Evolutionary conservation across 1,140 invertebrate species (phyloP).

Genomic region (Batillaria attramentaria): DNA sequence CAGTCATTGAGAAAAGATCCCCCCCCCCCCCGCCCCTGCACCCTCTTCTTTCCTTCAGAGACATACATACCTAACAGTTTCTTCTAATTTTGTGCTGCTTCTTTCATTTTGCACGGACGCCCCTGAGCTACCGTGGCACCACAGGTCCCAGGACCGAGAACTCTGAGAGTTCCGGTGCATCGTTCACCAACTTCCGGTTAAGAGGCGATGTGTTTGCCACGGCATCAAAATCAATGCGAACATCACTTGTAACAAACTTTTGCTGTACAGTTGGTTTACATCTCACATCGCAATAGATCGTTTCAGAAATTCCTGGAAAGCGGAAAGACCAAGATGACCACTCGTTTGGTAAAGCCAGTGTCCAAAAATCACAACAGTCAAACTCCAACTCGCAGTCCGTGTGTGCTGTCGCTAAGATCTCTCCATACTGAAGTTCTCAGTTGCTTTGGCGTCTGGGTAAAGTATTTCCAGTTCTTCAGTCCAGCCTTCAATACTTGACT

Average conservation of each 20-base stretch:
- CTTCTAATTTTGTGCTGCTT: not conserved
- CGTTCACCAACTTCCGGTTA: not conserved
- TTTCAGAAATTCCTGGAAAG: not conserved
- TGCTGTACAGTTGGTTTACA: not conserved
- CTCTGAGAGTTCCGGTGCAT: not conserved
- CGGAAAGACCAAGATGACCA: not conserved
- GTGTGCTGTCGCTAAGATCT: too few species aligned
- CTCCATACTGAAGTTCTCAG: too few species aligned
- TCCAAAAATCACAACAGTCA: not conserved
- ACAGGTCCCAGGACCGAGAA: not conserved
- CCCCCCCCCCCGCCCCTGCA: too few species aligned
- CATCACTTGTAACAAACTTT: not conserved
- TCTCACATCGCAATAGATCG: too few species aligned
- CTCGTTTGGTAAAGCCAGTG: not conserved
- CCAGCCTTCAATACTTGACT: too few species aligned
- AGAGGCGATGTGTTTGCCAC: not conserved
- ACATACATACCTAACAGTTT: not conserved
- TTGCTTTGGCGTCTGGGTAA: too few species aligned
- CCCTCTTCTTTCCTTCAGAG: too few species aligned
- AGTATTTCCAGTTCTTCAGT: too few species aligned
- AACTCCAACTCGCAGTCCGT: not conserved
- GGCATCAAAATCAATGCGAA: slow-evolving; percentile 20
- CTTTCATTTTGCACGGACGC: not conserved
- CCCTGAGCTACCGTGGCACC: not conserved
- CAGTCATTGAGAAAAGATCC: too few species aligned